Evolutionary conservation across 2,888 invertebrate species (phyloP).

Genomic region (Xanthorhoe spadicearia): DNA sequence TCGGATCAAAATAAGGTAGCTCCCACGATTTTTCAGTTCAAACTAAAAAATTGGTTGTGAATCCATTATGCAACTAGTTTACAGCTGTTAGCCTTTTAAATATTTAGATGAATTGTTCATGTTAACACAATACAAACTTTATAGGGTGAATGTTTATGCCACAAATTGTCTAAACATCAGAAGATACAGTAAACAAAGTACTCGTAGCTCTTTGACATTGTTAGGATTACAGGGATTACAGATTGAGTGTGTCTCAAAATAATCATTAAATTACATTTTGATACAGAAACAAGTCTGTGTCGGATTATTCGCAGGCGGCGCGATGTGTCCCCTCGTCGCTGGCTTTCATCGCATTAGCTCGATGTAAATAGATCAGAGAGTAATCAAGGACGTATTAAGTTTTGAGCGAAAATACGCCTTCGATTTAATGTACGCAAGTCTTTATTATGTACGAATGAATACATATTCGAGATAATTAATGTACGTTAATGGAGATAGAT

Average conservation of each 20-base stretch:
- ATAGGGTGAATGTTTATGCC: too few species aligned
- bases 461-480: conserved; percentile 2
- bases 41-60: too few species aligned
- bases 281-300: conserved; percentile 7
- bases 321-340: conserved; percentile 8
- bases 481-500: not conserved
- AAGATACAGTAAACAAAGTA: not conserved
- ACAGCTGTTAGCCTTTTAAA: too few species aligned
- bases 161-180: too few species aligned
- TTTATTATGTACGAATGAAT: not conserved
- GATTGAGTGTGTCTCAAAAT: not conserved
- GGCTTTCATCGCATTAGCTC: conserved; percentile 21
- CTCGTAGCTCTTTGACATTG: not conserved
- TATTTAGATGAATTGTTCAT: too few species aligned
- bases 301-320: not conserved
- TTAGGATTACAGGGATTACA: not conserved
- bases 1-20: too few species aligned
- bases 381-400: conserved; percentile 9
- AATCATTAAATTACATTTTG: conserved; percentile 6
- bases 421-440: not conserved
- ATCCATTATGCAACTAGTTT: too few species aligned
- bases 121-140: too few species aligned
- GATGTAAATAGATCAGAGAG: conserved; percentile 10
- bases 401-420: conserved; percentile 1
- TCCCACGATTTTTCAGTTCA: too few species aligned